These are phyloP conservation scores for Spatula versicolor DNA, from an alignment of 2,797 vertebrate species.

Conservation along the genomic window DNA sequence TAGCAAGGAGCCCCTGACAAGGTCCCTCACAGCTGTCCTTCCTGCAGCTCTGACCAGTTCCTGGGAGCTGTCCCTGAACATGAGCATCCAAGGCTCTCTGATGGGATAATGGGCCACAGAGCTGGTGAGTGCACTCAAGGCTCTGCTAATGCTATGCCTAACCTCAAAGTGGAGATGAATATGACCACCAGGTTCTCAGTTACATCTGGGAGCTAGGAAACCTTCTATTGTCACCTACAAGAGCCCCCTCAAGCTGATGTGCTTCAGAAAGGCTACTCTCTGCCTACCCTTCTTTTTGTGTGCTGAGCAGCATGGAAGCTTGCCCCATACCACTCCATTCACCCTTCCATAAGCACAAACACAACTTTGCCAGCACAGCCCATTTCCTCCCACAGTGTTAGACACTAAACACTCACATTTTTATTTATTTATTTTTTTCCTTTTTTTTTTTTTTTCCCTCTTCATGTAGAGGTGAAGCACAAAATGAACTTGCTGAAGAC, in stretches of 20 bases:
- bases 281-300: neutral
- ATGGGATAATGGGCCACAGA: neutral
- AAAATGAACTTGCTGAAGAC: neutral
- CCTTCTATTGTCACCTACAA: neutral
- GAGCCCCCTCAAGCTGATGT: neutral
- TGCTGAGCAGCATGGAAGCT: neutral
- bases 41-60: neutral
- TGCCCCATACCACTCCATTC: neutral
- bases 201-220: neutral
- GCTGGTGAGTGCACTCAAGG: neutral
- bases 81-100: rapidly evolving
- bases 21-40: neutral
- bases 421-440: neutral
- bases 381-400: neutral
- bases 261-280: neutral
- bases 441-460: neutral
- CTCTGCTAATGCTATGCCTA: neutral
- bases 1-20: rapidly evolving
- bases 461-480: neutral
- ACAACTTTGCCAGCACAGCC: rapidly evolving
- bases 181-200: neutral
- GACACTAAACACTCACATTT: neutral
- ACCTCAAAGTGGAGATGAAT: neutral
- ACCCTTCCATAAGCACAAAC: neutral
- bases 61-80: neutral